A percentile compares a stretch with the other conserved stretches of the same genome.
Evolutionary conservation across 1,140 invertebrate genomes (phyloP).

Genomic region (Drosophila punjabiensis): DNA sequence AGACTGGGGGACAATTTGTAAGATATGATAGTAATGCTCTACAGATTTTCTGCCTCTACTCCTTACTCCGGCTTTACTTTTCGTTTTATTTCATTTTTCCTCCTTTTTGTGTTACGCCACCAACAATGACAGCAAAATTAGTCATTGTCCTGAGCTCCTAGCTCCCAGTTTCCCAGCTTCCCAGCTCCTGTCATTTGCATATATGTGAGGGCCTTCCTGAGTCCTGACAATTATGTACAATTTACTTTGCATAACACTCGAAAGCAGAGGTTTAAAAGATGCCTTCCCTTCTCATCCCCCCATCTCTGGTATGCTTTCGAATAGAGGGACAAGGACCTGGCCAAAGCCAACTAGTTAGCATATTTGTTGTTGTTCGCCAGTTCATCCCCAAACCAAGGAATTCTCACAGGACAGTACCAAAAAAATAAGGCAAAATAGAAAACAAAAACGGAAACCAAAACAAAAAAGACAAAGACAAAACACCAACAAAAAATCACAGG

Average conservation of each 20-base stretch:
- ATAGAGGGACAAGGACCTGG: constrained; percentile 11
- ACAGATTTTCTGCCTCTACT: constrained; percentile 28
- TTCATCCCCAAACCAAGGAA: constrained; percentile 16
- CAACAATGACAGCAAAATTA: constrained; percentile 78
- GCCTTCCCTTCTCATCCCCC: neutral
- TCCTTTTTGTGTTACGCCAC: constrained; percentile 28
- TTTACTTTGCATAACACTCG: constrained; percentile 81
- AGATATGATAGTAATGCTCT: constrained; percentile 78
- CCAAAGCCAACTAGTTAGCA: constrained; percentile 57
- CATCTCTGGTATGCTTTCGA: too few species aligned
- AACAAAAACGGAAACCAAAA: constrained; percentile 17
- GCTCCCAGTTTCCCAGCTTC: constrained; percentile 13
- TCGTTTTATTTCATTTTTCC: constrained; percentile 23
- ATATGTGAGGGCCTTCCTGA: constrained; percentile 37
- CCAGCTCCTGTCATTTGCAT: constrained; percentile 60
- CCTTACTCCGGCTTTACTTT: neutral
- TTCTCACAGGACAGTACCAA: constrained; percentile 12
- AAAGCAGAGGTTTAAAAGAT: constrained; percentile 57
- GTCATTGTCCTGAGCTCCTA: constrained; percentile 62
- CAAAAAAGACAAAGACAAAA: constrained; percentile 1
- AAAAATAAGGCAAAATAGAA: constrained; percentile 3
- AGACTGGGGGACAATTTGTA: constrained; percentile 67
- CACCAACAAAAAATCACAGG: too few species aligned
- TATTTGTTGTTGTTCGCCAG: constrained; percentile 45
- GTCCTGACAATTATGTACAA: constrained; percentile 80